Evolutionary conservation across 2,888 invertebrate species (phyloP), one percentile per base, ranked within the genome.

Genomic region (Plagiodera versicolora): DNA sequence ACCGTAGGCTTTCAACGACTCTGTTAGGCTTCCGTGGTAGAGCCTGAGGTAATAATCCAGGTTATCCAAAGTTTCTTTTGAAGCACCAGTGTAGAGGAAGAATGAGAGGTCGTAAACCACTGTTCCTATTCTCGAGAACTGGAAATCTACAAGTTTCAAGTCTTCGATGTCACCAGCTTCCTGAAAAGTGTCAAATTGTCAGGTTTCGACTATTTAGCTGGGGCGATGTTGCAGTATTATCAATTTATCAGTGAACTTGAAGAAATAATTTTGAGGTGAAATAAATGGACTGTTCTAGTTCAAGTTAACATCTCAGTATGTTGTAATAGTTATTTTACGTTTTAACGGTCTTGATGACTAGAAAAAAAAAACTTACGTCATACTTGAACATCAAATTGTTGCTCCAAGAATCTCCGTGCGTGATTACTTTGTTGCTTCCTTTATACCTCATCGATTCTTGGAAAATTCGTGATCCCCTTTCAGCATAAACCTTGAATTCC

Each of bases 101-200:
- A 79, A 78, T 2, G 74, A 65, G 35, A 80, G 53, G 58, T 80
- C 80, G 24, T 67, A 61, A 4, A 71, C 74, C 0, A 75, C 74
- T 1, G 56, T 49, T 8, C 62, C 56, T 1, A 47, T 20, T 20
- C 30, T 49, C 2, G 20, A n/a, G 4, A 58, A 6, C 58, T 66
- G 66, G 6, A 64, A 66, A 46, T 66, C 66, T 11, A 66, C 30
- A 2, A 66, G 46, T 28, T 49, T 46, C 19, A 66, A 14, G 17
- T 63, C 60, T 2, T 28, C 20, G 3, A 56, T 18, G 10, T 56
- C 59, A 11, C 32, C 14, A 28, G 49, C 9, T 46, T 56, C 51
- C 61, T 63, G 24, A 46, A 56, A 61, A 17, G 17, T 30, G 18
- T 39, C 24, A 24, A 24, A 24, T 24, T n/a, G n/a, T n/a, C n/a